These are phyloP conservation scores for Cosmia trapezina DNA, from an alignment of 2,888 invertebrate species.

Conservation along the genomic window DNA sequence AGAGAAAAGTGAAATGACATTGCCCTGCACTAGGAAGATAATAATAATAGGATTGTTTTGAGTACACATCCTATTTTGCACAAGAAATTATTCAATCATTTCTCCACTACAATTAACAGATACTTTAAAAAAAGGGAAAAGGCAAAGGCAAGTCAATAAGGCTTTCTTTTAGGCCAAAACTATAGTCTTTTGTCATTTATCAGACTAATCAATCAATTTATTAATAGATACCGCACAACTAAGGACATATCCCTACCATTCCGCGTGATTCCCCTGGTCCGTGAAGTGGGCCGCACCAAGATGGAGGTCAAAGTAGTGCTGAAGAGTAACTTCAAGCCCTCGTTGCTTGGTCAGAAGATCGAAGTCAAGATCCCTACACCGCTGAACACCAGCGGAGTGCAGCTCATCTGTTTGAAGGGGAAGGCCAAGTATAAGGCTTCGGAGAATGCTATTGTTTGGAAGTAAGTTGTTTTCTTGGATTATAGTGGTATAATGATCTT, in stretches of 20 bases:
- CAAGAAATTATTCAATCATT: too few species aligned
- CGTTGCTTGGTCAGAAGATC: slow-evolving; percentile 99
- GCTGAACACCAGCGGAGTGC: slow-evolving; percentile 99
- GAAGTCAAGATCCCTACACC: slow-evolving; percentile 99
- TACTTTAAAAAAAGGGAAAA: too few species aligned
- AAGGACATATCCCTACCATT: slow-evolving; percentile 99
- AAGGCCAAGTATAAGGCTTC: slow-evolving; percentile 99
- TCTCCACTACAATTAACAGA: too few species aligned
- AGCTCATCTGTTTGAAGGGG: slow-evolving; percentile 99
- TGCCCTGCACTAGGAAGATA: too few species aligned
- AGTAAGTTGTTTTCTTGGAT: slow-evolving; percentile 90
- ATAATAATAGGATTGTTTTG: too few species aligned
- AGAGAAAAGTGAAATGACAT: too few species aligned
- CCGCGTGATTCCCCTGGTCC: slow-evolving; percentile 99
- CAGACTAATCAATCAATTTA: neutral
- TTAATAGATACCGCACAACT: slow-evolving; percentile 97
- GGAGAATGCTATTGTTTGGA: slow-evolving; percentile 99
- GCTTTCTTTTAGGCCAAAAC: too few species aligned
- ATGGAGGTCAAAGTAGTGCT: slow-evolving; percentile 99
- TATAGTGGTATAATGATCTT: neutral
- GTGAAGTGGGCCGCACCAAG: slow-evolving; percentile 99
- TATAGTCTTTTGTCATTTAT: too few species aligned
- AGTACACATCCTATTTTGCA: too few species aligned
- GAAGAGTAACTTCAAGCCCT: slow-evolving; percentile 99
- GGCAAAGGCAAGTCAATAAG: too few species aligned